Evolutionary conservation across 2,797 vertebrate species (phyloP), one percentile per base, ranked within the genome.

Genomic region (Amazona finschi): DNA sequence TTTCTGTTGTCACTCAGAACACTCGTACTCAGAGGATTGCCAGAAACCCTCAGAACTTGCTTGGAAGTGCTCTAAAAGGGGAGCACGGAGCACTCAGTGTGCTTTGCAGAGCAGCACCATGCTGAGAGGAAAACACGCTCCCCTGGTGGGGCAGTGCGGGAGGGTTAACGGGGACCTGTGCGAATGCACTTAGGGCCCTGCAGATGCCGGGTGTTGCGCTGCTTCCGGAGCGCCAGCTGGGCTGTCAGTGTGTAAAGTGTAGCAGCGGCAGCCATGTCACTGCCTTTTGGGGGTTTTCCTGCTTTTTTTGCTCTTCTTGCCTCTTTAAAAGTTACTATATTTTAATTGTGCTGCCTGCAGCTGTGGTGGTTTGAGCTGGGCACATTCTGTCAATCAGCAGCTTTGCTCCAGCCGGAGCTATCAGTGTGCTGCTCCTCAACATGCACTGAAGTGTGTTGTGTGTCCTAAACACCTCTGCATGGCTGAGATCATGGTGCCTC

Each of bases 81-180:
- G 16, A 66, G 33, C 47, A 27, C 7, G 31, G 52, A 49, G 43
- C 15, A 9, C 15, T 30, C 19, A 0, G 0, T 39, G 30, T 50
- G 60, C 50, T 72, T 36, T 64, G 64, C 46, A 65, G 55, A 33
- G 74, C 46, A 65, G 65, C 65, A 15, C 31, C 0, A 0, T 2
- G 39, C 1, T 0, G 16, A 21, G 36, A 33, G 52, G 18, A n/a
- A 15, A 75, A 17, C 0, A 0, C 7, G 16, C 64, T 78, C 27
- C 30, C 14, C 28, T 46, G 1, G 2, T 5, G 8, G n/a, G 36
- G 21, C 39, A 50, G 55, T 13, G 1, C 27, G 8, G 44, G 21
- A 36, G 18, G 36, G 31, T 17, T 28, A 16, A 74, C 1, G 0
- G 19, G n/a, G 24, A 30, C 38, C 57, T 30, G 12, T 18, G 41